Evolutionary conservation across 35 echinoderm and acorn worm species (phyloP), one percentile per base, ranked within the genome.

Genomic region (Holothuria glaberrima): DNA sequence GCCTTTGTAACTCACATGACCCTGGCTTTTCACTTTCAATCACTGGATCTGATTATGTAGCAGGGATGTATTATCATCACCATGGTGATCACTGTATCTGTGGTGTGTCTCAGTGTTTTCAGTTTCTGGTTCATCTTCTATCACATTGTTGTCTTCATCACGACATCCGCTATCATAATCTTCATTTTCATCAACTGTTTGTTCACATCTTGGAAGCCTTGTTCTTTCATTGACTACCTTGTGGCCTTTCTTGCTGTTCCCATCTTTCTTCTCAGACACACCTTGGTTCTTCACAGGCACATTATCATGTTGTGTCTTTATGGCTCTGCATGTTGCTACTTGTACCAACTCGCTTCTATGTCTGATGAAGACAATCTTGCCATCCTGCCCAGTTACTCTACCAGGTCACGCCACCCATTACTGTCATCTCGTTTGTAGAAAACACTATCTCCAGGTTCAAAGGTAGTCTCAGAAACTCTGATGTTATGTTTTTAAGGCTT

Each of bases 381-480:
- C 75, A 90, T 90, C 89, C 38, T 90, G 89, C 12, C 89, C 89
- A 80, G 78, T 81, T 6, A 90, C 89, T 67, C 34, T 90, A 34
- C 89, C 89, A 16, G 89, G 89, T 7, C 89, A 66, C 75, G 59
- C 28, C 46, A 82, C 24, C 57, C 81, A 28, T 80, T 90, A 58
- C 75, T 90, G 74, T 90, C 90, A 91, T 91, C 44, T 24, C 80
- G 29, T 45, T 91, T 91, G 48, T 71, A 91, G 52, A 77, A 61
- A 21, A 85, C 61, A 25, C 80, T 68, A 20, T 82, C 77, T 57
- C 77, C 77, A 52, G 54, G 77, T 56, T 9, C 7, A 59, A 82
- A 82, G 3, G 25, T 24, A 9, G 13, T 36, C 4, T 36, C 71
- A 33, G 71, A 9, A 54, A 1, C 16, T 54, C 50, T 54, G 1